Evolutionary conservation across 2,888 invertebrate species (phyloP).

Genomic region (Eupithecia abbreviata): DNA sequence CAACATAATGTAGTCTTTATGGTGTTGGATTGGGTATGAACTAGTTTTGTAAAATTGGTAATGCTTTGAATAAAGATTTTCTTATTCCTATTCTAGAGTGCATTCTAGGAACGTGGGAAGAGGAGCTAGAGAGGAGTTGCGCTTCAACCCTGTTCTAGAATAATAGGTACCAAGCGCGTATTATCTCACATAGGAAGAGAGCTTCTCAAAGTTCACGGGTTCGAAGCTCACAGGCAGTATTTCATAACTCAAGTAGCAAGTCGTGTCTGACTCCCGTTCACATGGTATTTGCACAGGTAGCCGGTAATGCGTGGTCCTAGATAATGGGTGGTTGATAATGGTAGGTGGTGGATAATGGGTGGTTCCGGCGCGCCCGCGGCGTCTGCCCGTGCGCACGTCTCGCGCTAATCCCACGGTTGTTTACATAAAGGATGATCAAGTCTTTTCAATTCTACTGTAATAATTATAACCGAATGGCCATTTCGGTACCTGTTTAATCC

Average conservation of each 20-base stretch:
- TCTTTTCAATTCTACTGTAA: background rate
- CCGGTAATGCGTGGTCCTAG: conserved; percentile 8
- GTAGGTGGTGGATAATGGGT: conserved; percentile 49
- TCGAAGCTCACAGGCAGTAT: conserved; percentile 3
- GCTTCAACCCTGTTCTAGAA: background rate
- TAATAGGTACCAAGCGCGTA: background rate
- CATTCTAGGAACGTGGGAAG: background rate
- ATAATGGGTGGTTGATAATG: conserved; percentile 28
- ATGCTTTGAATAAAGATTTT: too few relatives aligned
- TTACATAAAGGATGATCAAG: conserved; percentile 56
- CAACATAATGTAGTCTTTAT: too few relatives aligned
- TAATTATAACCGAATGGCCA: background rate
- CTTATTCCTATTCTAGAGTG: too few relatives aligned
- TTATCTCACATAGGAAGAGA: background rate
- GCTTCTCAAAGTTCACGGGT: conserved; percentile 6
- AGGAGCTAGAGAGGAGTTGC: too few relatives aligned
- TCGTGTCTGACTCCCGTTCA: conserved; percentile 30
- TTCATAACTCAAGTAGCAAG: conserved; percentile 1
- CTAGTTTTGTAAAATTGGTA: too few relatives aligned
- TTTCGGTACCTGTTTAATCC: too few relatives aligned
- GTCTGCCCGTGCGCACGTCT: conserved; percentile 58
- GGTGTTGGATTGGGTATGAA: too few relatives aligned
- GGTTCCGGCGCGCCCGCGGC: conserved; percentile 62
- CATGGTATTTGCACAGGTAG: conserved; percentile 37
- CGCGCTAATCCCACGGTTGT: conserved; percentile 64